A percentile compares a stretch with the other conserved stretches of the same genome.
phyloP scores from a whole-genome alignment of 1,140 invertebrate genomes.

The Macrobrachium rosenbergii region DNA sequence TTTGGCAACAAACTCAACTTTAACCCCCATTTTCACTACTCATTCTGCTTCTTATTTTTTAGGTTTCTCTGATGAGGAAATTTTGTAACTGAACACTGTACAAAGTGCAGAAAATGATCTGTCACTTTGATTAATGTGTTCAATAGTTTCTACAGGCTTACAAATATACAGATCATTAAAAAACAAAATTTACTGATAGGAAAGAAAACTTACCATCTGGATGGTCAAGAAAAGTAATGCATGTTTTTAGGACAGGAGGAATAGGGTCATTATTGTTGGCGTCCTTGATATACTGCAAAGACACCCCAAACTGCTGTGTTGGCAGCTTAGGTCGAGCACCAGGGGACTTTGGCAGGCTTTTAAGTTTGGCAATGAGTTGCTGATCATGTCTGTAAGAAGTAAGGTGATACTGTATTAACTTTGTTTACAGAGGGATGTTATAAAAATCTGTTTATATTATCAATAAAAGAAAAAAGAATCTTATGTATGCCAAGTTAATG shows the following conservation, averaged over 20 bases:
- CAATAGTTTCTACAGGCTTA: no score
- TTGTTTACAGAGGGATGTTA: neutral
- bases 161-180: no score
- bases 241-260: conserved; percentile 84
- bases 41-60: no score
- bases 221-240: conserved; percentile 65
- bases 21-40: no score
- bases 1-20: no score
- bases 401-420: conserved; percentile 14
- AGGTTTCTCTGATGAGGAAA: no score
- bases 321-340: conserved; percentile 70
- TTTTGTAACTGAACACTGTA: no score
- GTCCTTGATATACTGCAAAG: conserved; percentile 90
- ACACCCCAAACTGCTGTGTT: conserved; percentile 94
- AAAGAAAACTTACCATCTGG: conserved; percentile 76
- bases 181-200: no score
- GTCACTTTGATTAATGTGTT: no score
- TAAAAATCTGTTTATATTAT: neutral
- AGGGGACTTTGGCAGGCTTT: conserved; percentile 68
- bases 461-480: no score
- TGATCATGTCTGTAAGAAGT: conserved; percentile 78
- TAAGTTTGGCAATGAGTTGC: conserved; percentile 77
- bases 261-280: conserved; percentile 85
- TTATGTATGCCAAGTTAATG: no score
- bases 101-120: no score